phyloP scores from a whole-genome alignment of 1,140 invertebrate genomes.

The Caenorhabditis remanei region DNA sequence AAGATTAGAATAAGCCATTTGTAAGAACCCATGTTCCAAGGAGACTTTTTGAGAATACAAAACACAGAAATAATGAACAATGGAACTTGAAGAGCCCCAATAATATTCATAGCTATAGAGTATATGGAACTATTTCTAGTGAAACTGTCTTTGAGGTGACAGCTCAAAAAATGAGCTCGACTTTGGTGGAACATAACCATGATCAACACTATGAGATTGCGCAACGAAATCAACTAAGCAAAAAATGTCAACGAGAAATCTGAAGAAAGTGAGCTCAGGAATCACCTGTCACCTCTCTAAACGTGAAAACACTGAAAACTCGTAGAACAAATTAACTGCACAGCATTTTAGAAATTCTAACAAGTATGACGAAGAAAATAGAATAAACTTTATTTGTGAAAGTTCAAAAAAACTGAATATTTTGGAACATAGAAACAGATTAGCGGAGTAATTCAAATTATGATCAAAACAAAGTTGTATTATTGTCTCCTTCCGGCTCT shows the following conservation, averaged over 20 bases:
- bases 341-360: too few species aligned
- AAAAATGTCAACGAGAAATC: too few species aligned
- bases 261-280: too few species aligned
- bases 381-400: too few species aligned
- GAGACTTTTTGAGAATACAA: slow-evolving; percentile 9
- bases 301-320: too few species aligned
- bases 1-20: slow-evolving; percentile 27
- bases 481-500: not conserved
- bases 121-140: not conserved
- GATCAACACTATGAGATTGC: too few species aligned
- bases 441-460: not conserved
- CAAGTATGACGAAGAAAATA: too few species aligned
- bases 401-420: too few species aligned
- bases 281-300: too few species aligned
- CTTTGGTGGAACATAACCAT: not conserved
- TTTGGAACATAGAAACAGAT: too few species aligned
- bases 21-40: slow-evolving; percentile 22
- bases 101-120: not conserved
- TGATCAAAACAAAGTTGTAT: not conserved
- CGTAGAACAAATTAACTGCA: too few species aligned
- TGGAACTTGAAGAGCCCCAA: not conserved
- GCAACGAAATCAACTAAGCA: too few species aligned
- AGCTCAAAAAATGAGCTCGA: not conserved
- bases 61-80: slow-evolving; percentile 1
- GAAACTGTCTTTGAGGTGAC: not conserved